These are phyloP conservation scores for Patiria pectinifera DNA, from an alignment of 53 echinoderm and acorn worm genomes.

Conservation along the genomic window DNA sequence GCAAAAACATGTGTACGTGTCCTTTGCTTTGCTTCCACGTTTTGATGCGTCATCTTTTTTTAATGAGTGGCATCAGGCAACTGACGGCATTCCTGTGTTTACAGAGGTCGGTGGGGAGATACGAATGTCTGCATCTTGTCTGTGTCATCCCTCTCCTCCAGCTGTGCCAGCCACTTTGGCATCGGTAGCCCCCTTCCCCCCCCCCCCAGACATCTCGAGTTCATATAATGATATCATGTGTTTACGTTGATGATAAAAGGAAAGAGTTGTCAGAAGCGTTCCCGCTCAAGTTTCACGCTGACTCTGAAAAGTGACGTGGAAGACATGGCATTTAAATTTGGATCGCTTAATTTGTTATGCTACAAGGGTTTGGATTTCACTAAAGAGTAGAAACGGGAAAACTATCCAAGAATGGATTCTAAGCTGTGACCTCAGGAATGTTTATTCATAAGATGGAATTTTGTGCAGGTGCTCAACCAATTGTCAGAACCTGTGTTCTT, in stretches of 20 bases:
- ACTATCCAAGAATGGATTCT: too few species aligned
- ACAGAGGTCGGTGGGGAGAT: background rate
- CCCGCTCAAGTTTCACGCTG: background rate
- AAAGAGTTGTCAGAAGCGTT: background rate
- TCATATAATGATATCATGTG: constrained; percentile 17
- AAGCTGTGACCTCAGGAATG: too few species aligned
- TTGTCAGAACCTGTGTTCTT: too few species aligned
- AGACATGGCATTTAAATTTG: background rate
- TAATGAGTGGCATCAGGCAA: background rate
- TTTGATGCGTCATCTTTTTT: background rate
- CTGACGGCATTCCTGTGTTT: background rate
- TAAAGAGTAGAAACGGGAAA: background rate
- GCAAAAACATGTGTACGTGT: background rate
- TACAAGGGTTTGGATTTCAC: background rate
- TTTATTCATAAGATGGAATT: too few species aligned
- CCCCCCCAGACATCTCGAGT: too few species aligned
- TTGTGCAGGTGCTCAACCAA: too few species aligned
- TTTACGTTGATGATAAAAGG: constrained; percentile 2
- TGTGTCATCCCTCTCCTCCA: constrained; percentile 18
- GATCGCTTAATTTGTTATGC: background rate
- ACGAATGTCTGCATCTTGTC: background rate
- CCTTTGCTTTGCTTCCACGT: background rate
- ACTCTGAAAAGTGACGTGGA: background rate
- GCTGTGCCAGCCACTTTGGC: constrained; percentile 12
- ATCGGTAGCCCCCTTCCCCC: background rate